Base-by-base conservation (phyloP, 2,888 invertebrate species). In the Lacanobia wlatinum region DNA sequence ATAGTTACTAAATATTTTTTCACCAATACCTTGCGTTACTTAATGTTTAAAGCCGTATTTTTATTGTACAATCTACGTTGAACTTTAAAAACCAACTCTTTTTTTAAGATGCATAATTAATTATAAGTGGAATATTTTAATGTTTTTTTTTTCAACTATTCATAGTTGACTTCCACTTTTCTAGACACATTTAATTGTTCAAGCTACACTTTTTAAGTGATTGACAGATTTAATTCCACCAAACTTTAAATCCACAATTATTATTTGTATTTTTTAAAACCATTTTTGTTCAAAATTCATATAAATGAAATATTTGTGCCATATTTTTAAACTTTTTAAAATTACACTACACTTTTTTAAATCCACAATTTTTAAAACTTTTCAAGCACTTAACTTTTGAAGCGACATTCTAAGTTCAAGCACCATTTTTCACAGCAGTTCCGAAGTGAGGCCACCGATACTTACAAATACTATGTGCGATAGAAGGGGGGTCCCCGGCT, bases 401-500 rank as follows among this genome's bases (percentile, higher is more conserved):
- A 78, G 65, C 40, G 28, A 60, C 18, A 40, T 28, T 28, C 34
- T 56, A 1, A 52, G 28, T 77, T 38, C 14, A 80, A 83, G 68
- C 73, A 78, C 79, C 59, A 59, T 61, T 83, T 81, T 78, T 71
- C 56, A 73, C 73, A 67, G 66, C 66, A 48, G 1, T 16, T 65
- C 48, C 2, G 60, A 61, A 62, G 59, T 48, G 9, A 77, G 76
- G 72, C 83, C 85, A 74, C 58, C 80, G 76, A 76, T 73, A 83
- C 83, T 84, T 86, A 82, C 76, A 85, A 80, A 79, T 85, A 84
- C 87, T 90, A 94, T 60, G 90, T 84, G 73, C 95, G 93, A 79
- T 96, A 96, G 76, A 94, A 96, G 1, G 96, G 97, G 18, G 97
- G 97, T 73, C 98, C 97, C 83, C 98, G 96, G 46, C 98, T 98